phyloP scores from a whole-genome alignment of 2,113 vertebrate species.

The Myotis brandtii region DNA sequence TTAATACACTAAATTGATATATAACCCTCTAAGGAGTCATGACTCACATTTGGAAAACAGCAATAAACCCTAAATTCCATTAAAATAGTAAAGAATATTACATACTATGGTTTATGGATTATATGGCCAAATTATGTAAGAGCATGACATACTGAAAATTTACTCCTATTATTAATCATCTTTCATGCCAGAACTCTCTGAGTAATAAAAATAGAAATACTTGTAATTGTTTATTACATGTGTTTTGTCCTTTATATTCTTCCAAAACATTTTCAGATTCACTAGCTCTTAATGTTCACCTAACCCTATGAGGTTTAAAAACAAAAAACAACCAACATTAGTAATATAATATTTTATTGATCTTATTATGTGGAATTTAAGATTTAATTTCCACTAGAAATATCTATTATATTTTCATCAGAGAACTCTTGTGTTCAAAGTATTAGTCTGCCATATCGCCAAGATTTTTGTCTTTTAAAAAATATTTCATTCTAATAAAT shows the following conservation, averaged over 20 bases:
- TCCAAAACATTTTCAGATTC: not conserved
- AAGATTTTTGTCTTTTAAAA: slow-evolving; percentile 43
- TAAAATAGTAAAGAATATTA: slow-evolving; percentile 4
- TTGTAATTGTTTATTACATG: not conserved
- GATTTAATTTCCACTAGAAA: not conserved
- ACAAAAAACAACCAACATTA: not conserved
- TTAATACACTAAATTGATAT: not conserved
- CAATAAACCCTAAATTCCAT: not conserved
- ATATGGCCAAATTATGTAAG: not conserved
- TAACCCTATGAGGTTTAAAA: not conserved
- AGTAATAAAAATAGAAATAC: slow-evolving; percentile 15
- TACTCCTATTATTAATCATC: not conserved
- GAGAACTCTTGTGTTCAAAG: not conserved
- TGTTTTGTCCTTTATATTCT: slow-evolving; percentile 45
- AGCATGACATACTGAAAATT: slow-evolving; percentile 16
- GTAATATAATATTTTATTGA: not conserved
- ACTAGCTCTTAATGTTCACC: slow-evolving; percentile 29
- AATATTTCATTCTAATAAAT: slow-evolving; percentile 46
- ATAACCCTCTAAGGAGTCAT: not conserved
- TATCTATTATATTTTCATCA: not conserved
- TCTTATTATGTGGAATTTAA: slow-evolving; percentile 14
- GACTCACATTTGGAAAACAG: slow-evolving; percentile 22
- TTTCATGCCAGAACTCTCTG: slow-evolving; percentile 1
- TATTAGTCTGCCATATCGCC: not conserved
- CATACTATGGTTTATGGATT: not conserved